These are phyloP conservation scores for Glyptemys insculpta DNA, from an alignment of 2,797 vertebrate genomes.

Conservation along the genomic window DNA sequence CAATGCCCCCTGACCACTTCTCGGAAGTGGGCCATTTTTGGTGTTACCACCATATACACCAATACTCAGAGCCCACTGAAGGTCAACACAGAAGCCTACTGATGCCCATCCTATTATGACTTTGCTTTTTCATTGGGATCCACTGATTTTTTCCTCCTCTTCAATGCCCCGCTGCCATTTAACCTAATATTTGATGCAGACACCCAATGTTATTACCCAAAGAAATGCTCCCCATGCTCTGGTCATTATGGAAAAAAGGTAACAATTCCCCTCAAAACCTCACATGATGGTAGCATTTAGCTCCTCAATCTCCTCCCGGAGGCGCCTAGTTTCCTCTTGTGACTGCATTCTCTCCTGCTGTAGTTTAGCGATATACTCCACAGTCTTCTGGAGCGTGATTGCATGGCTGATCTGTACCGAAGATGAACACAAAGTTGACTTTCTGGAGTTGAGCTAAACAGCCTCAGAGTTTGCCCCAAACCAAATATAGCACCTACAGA, in stretches of 20 bases:
- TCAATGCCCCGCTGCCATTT: background rate
- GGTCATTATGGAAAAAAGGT: background rate
- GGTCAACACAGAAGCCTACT: background rate
- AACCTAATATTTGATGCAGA: background rate
- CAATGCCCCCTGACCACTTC: fast-evolving
- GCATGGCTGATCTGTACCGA: slow-evolving; percentile 91
- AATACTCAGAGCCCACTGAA: background rate
- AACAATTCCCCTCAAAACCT: slow-evolving; percentile 34
- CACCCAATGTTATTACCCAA: background rate
- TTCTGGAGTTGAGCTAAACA: background rate
- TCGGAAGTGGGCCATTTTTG: background rate
- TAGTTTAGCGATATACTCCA: slow-evolving; percentile 97
- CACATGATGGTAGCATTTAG: slow-evolving; percentile 95
- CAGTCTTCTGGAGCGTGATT: slow-evolving; percentile 93
- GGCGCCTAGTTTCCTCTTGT: slow-evolving; percentile 91
- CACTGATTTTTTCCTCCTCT: background rate
- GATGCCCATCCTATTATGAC: background rate
- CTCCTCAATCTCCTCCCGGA: slow-evolving; percentile 94
- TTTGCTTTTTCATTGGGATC: background rate
- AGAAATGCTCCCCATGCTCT: slow-evolving; percentile 21
- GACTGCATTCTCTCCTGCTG: slow-evolving; percentile 94
- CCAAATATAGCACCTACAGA: background rate
- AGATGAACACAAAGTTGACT: slow-evolving; percentile 45
- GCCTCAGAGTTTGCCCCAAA: background rate
- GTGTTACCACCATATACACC: background rate